Conservation (phyloP, 2,797 vertebrate species). For the Oophaga sylvatica region DNA sequence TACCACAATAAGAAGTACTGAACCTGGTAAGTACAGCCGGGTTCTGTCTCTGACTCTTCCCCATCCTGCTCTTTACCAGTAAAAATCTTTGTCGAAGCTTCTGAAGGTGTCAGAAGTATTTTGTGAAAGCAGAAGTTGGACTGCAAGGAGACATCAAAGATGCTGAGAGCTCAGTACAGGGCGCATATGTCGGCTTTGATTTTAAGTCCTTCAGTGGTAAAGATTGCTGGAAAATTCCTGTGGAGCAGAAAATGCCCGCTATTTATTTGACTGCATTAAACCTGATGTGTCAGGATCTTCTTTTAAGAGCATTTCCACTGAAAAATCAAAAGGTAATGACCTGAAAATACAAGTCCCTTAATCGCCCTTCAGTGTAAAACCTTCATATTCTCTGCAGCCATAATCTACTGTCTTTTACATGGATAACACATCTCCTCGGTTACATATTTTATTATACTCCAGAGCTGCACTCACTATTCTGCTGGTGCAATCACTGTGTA, state of each 20-base stretch:
- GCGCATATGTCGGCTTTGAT: not conserved
- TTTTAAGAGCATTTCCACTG: not conserved
- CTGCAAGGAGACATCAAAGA: conserved; percentile 10
- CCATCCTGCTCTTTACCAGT: not conserved
- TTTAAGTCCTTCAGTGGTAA: not conserved
- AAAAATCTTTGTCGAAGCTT: not conserved
- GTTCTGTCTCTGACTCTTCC: not conserved
- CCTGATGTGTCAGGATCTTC: not conserved
- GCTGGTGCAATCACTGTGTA: too few species aligned
- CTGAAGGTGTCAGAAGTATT: conserved; percentile 16
- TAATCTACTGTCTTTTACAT: not conserved
- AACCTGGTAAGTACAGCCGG: not conserved
- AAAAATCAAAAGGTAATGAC: conserved; percentile 5
- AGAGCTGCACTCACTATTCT: too few species aligned
- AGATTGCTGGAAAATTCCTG: not conserved
- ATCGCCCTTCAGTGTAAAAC: not conserved
- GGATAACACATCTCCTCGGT: not conserved
- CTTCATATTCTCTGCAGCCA: not conserved
- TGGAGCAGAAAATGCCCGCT: not conserved
- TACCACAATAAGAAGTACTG: not conserved
- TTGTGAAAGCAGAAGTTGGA: conserved; percentile 4
- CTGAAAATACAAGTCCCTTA: not conserved
- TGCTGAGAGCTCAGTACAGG: not conserved
- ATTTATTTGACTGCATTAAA: not conserved
- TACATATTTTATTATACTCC: too few species aligned